Conservation (phyloP, 2,797 vertebrate species). For the Melanotaenia maccullochi region DNA sequence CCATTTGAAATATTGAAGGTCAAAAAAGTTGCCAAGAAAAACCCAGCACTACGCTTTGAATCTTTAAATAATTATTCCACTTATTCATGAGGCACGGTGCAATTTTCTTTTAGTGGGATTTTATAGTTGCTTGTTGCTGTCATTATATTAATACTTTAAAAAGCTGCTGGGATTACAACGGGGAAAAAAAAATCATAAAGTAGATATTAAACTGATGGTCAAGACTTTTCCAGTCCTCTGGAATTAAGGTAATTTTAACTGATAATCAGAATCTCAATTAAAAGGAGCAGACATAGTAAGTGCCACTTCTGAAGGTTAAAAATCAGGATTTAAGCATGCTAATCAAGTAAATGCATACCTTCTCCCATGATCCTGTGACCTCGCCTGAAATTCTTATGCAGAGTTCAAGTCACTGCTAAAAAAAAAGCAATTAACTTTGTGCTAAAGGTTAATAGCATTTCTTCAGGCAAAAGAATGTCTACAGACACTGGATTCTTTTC, state of each 20-base stretch:
- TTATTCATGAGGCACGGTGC: constrained; percentile 29
- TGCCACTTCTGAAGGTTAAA: constrained; percentile 45
- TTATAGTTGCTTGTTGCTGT: constrained; percentile 24
- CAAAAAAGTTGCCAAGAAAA: constrained; percentile 33
- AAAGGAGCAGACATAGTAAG: constrained; percentile 12
- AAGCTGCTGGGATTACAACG: constrained; percentile 13
- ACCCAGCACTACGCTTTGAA: constrained; percentile 18
- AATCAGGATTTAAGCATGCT: constrained; percentile 44
- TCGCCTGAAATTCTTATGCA: constrained; percentile 41
- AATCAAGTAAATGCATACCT: constrained; percentile 53
- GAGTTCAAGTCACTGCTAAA: constrained; percentile 56
- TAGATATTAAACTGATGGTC: constrained; percentile 21
- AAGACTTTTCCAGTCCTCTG: constrained; percentile 27
- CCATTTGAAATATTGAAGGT: constrained; percentile 45
- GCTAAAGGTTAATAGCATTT: constrained; percentile 80
- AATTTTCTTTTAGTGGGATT: constrained; percentile 19
- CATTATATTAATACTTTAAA: constrained; percentile 20
- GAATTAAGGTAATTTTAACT: constrained; percentile 23
- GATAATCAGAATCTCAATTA: constrained; percentile 34
- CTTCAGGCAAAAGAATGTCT: constrained; percentile 58
- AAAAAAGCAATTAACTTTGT: constrained; percentile 76
- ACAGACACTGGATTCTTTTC: constrained; percentile 63
- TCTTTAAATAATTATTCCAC: constrained; percentile 29
- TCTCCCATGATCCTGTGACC: constrained; percentile 43
- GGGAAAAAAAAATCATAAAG: not conserved